Base-by-base conservation (phyloP, 2,888 invertebrate species). In the Lasioglossum malachurum region DNA sequence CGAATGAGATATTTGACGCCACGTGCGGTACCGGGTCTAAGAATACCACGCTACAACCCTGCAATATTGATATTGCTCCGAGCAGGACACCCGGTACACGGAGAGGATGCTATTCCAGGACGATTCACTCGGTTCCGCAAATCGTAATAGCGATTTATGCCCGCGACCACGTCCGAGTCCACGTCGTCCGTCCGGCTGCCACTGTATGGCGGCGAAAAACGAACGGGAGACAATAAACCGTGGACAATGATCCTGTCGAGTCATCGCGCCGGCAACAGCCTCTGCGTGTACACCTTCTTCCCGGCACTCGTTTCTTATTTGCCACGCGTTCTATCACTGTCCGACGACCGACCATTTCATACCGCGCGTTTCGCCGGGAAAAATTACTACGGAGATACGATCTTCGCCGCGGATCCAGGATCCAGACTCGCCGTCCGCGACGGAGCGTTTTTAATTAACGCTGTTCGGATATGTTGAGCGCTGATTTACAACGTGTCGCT, bases 161-260 rank as follows among this genome's bases (percentile, higher is more conserved):
- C 75, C 79, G 78, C 53, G 75, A 78, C 73, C 82, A 82, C 80
- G 83, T 83, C 80, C 83, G 35, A 35, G 35, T 35, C 35, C 35
- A 35, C 35, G 35, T 35, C 35, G 83, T 16, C n/a, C 31, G 78
- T 82, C 78, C 53, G 72, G 64, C 60, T 72, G 64, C 79, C 84
- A 82, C 69, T 88, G 80, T 83, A 83, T 77, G 83, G 71, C 38
- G 27, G 35, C 46, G 81, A 84, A 90, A 88, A 87, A 82, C 78
- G 67, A 72, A 69, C 87, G 83, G 84, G 87, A 31, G 31, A 90
- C 89, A 88, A 90, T 90, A 86, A 87, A 86, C 82, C 87, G 82
- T 53, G 84, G 83, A 91, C 86, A 89, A 90, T 89, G 91, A 90
- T 91, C 84, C 82, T 74, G 89, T 74, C 80, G 83, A 90, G 91